Evolutionary conservation across 1,140 invertebrate genomes (phyloP).

Genomic region (Hyposmocoma kahamanoa): DNA sequence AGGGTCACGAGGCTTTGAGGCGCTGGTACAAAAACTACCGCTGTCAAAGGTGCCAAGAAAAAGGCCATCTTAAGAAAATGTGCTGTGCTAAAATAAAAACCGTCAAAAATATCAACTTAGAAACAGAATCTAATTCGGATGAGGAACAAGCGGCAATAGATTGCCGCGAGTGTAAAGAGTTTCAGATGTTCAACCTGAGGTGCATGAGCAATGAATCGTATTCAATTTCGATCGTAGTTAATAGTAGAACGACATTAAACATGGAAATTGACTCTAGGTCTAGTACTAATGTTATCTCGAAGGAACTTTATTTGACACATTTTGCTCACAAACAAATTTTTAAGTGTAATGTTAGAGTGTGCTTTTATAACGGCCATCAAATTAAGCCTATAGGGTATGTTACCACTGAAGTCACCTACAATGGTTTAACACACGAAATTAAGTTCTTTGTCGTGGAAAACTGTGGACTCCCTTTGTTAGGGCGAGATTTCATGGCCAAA

Average conservation of each 20-base stretch:
- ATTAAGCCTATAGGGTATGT: background rate
- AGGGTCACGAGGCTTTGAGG: background rate
- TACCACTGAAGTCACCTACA: background rate
- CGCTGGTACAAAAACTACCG: conserved; percentile 4
- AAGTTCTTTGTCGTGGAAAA: background rate
- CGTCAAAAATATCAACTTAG: too few species aligned
- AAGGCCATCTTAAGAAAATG: conserved; percentile 3
- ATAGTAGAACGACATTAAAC: background rate
- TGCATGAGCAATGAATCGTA: conserved; percentile 1
- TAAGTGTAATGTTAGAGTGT: background rate
- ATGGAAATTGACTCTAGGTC: conserved; percentile 2
- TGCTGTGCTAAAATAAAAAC: background rate
- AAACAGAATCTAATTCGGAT: too few species aligned
- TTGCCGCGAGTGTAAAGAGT: conserved; percentile 4
- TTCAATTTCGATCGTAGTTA: background rate
- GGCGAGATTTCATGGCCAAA: background rate
- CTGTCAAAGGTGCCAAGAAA: conserved; percentile 3
- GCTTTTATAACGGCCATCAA: too few species aligned
- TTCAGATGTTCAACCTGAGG: background rate
- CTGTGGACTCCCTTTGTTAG: background rate
- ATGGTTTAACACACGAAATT: background rate
- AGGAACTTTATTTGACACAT: background rate
- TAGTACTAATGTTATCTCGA: background rate
- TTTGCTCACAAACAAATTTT: background rate
- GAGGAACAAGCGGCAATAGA: too few species aligned